These are phyloP conservation scores for Toxostoma redivivum DNA, from an alignment of 2,113 vertebrate genomes.

Conservation along the genomic window DNA sequence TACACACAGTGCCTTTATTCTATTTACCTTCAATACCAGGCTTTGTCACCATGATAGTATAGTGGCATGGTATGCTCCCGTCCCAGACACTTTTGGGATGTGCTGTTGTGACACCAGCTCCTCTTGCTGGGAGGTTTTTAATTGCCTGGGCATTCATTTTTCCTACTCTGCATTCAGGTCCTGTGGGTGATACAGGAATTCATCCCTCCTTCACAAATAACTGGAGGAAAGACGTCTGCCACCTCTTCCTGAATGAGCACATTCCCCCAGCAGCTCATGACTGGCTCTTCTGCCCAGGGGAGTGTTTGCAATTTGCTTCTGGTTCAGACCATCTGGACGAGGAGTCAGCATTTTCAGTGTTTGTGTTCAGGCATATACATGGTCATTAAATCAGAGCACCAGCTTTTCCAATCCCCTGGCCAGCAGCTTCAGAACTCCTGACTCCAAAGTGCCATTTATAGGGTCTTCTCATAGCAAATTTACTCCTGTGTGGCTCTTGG, in stretches of 20 bases:
- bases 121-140: background rate
- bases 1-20: background rate
- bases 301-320: background rate
- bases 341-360: background rate
- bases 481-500: background rate
- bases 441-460: background rate
- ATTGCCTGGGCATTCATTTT: background rate
- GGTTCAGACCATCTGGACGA: background rate
- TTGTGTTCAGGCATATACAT: background rate
- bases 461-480: background rate
- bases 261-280: background rate
- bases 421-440: background rate
- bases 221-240: background rate
- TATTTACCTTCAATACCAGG: background rate
- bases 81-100: background rate
- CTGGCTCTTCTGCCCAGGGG: background rate
- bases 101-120: background rate
- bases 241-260: background rate
- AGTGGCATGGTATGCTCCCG: rapidly evolving
- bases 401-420: background rate
- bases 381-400: background rate
- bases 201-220: background rate
- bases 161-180: background rate
- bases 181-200: background rate
- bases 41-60: rapidly evolving